A percentile compares a stretch with the other conserved stretches of the same genome.
Evolutionary conservation across 2,113 vertebrate species (phyloP).

Genomic region (Labeo rohita): DNA sequence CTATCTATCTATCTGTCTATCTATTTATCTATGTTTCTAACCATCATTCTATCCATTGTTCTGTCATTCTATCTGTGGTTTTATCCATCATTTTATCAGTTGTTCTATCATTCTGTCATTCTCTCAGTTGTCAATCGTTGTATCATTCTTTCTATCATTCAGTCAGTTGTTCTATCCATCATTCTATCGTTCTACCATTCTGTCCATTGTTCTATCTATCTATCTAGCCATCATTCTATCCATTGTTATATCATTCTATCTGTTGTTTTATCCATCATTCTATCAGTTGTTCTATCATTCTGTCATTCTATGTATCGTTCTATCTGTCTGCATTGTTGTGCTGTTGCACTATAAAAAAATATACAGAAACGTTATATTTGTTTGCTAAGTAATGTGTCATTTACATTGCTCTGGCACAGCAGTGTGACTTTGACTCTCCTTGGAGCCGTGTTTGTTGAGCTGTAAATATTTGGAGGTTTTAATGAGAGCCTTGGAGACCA

Average conservation of each 20-base stretch:
- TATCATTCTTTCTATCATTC: too few relatives aligned
- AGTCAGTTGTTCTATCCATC: too few relatives aligned
- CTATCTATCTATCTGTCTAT: background rate
- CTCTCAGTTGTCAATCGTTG: too few relatives aligned
- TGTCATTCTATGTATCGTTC: background rate
- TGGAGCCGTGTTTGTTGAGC: constrained; percentile 2
- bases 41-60: background rate
- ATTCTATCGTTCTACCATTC: background rate
- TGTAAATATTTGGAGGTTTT: constrained; percentile 34
- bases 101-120: too few relatives aligned
- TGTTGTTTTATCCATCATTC: too few relatives aligned
- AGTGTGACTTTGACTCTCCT: constrained; percentile 15
- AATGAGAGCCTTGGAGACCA: constrained; percentile 30
- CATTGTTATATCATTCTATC: background rate
- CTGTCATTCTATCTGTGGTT: background rate
- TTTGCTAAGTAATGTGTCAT: background rate
- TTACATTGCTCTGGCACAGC: background rate
- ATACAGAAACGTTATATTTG: background rate
- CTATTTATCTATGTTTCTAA: background rate
- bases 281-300: background rate
- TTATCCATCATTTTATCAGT: too few relatives aligned
- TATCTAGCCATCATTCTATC: background rate
- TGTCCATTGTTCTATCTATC: fast-evolving
- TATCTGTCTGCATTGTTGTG: background rate
- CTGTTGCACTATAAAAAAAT: background rate